phyloP scores from a whole-genome alignment of 1,140 invertebrate species.

The Bombus consobrinus region DNA sequence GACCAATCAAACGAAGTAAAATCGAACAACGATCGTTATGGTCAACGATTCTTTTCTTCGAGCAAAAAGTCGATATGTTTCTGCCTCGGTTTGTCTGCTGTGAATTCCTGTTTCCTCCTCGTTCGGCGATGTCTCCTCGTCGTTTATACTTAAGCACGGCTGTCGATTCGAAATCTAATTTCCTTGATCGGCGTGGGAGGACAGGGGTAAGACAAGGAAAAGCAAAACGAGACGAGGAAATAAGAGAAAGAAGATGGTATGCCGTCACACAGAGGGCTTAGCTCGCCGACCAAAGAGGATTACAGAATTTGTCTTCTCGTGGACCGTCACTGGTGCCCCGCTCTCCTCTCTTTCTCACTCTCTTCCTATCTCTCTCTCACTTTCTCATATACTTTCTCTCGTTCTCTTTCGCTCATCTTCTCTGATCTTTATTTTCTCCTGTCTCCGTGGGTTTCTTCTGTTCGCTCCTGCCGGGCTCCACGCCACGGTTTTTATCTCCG shows the following conservation, averaged over 20 bases:
- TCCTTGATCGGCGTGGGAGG: constrained; percentile 71
- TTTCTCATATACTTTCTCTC: not conserved
- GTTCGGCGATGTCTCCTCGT: constrained; percentile 50
- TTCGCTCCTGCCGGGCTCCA: not conserved
- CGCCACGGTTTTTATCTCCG: constrained; percentile 67
- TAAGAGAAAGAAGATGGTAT: constrained; percentile 73
- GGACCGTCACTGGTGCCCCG: constrained; percentile 71
- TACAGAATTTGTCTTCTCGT: constrained; percentile 79
- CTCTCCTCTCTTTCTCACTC: not conserved
- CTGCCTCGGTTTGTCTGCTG: not conserved
- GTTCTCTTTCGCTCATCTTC: constrained; percentile 7
- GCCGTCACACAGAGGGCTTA: constrained; percentile 80
- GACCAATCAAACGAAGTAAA: not conserved
- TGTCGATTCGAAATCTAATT: constrained; percentile 74
- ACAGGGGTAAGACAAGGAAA: constrained; percentile 60
- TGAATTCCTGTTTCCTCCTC: constrained; percentile 27
- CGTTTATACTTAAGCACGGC: constrained; percentile 69
- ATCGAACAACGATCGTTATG: constrained; percentile 14
- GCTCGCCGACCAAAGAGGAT: constrained; percentile 82
- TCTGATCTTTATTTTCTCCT: constrained; percentile 39
- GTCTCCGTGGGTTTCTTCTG: constrained; percentile 37
- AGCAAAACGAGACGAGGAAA: constrained; percentile 61
- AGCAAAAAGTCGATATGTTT: not conserved
- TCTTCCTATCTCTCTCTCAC: not conserved
- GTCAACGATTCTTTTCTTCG: not conserved